Conservation (phyloP, 2,113 vertebrate species). For the Semicossyphus pulcher region DNA sequence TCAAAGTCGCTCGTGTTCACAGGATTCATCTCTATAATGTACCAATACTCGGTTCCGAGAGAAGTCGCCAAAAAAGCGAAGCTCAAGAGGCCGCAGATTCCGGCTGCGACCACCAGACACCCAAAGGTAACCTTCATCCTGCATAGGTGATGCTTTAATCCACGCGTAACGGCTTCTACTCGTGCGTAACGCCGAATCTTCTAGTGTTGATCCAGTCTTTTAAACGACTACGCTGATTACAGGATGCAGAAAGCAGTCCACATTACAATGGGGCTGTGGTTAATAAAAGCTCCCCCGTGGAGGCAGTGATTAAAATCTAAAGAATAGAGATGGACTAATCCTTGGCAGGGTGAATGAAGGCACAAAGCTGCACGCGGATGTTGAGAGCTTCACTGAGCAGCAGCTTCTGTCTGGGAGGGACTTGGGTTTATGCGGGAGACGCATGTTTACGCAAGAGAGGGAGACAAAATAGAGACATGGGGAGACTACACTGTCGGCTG, state of each 20-base stretch:
- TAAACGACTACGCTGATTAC: not conserved
- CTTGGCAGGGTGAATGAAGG: not conserved
- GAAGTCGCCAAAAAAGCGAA: slow-evolving; percentile 80
- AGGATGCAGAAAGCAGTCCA: not conserved
- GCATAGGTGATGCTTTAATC: not conserved
- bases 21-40: slow-evolving; percentile 79
- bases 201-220: not conserved
- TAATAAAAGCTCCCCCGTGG: not conserved
- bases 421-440: not conserved
- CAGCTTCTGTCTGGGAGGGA: slow-evolving; percentile 53
- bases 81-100: slow-evolving; percentile 79
- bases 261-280: not conserved
- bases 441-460: slow-evolving; percentile 29
- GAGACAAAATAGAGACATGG: not conserved
- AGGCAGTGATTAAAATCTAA: not conserved
- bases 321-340: not conserved
- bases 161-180: not conserved
- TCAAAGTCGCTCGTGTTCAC: slow-evolving; percentile 63
- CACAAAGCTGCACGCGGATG: not conserved
- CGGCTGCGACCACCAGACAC: slow-evolving; percentile 76
- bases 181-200: slow-evolving; percentile 8
- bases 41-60: slow-evolving; percentile 84
- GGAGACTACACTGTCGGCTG: not conserved
- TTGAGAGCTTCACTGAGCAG: not conserved
- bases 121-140: slow-evolving; percentile 70